phyloP scores from a whole-genome alignment of 2,888 invertebrate species.

The Leistus spinibarbis region DNA sequence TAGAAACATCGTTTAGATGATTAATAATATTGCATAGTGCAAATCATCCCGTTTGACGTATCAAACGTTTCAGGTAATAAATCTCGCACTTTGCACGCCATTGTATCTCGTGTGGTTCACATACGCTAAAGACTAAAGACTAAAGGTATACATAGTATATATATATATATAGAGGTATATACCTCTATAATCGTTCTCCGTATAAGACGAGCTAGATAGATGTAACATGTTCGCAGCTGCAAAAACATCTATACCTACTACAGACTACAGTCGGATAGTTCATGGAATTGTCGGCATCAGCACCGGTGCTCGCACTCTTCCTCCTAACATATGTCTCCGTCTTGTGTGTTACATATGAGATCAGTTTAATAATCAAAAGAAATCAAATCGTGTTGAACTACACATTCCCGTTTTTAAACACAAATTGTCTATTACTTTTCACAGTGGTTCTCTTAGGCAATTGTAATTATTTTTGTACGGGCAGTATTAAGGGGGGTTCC shows the following conservation, averaged over 20 bases:
- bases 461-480: too few relatives aligned
- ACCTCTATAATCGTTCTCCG: neutral
- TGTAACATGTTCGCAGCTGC: constrained; percentile 12
- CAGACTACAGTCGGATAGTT: neutral
- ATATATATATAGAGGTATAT: too few relatives aligned
- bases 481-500: too few relatives aligned
- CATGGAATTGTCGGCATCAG: constrained; percentile 7
- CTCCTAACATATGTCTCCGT: neutral
- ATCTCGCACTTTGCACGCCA: neutral
- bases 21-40: neutral
- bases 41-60: neutral
- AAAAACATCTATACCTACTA: constrained; percentile 4
- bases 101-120: neutral
- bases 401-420: too few relatives aligned
- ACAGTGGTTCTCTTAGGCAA: too few relatives aligned
- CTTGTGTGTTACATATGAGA: neutral
- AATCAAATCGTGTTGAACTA: too few relatives aligned
- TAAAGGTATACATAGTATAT: neutral
- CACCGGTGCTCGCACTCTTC: neutral
- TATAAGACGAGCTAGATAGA: neutral
- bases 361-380: too few relatives aligned
- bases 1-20: neutral
- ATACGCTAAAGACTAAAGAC: neutral
- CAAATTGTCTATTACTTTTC: too few relatives aligned
- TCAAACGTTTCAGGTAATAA: too few relatives aligned